Base-by-base conservation (phyloP, 2,888 invertebrate species). In the Malthinus flaveolus region DNA sequence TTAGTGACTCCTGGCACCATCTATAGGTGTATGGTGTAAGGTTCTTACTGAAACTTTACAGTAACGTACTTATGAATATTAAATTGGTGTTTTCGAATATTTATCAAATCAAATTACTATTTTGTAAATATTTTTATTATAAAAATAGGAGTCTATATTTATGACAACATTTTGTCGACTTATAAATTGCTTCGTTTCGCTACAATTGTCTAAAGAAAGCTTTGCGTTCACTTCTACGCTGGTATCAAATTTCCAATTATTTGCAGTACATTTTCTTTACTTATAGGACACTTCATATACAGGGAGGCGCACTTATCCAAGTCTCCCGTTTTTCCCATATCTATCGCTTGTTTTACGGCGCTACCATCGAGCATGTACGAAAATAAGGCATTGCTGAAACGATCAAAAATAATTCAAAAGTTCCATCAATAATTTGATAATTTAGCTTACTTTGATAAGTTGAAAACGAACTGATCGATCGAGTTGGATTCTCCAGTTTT, bases 361-460 rank as follows among this genome's bases (percentile, higher is more conserved):
- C 89, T 89, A 1, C 90, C 90, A 67, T 89, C 88, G 47, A 89
- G 70, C 79, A 89, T 82, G 49, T 87, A 87, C 7, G 85, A 83
- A 9, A 90, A 83, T 15, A 90, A 72, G 0, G 87, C 82, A 68
- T 89, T 89, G 62, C 90, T 90, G 77, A 46, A 82, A 23, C 23
- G 5, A 3, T 23, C n/a, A 35, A 33, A 23, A 23, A 23, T 23
- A 23, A 23, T 8, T 23, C n/a, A 7, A n/a, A n/a, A n/a, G n/a
- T n/a, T 31, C n/a, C 15, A 7, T 12, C 13, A 12, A 32, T 42
- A n/a, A 49, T 34, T 15, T 32, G 11, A 15, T 23, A 65, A 1
- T 15, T 15, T 6, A 15, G n/a, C 71, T 82, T 79, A 88, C 88
- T 83, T 85, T 11, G 88, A 82, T 48, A 88, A 67, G 37, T 84